Evolutionary conservation across 2,797 vertebrate species (phyloP).

Genomic region (Oceanodroma leucorhoa): DNA sequence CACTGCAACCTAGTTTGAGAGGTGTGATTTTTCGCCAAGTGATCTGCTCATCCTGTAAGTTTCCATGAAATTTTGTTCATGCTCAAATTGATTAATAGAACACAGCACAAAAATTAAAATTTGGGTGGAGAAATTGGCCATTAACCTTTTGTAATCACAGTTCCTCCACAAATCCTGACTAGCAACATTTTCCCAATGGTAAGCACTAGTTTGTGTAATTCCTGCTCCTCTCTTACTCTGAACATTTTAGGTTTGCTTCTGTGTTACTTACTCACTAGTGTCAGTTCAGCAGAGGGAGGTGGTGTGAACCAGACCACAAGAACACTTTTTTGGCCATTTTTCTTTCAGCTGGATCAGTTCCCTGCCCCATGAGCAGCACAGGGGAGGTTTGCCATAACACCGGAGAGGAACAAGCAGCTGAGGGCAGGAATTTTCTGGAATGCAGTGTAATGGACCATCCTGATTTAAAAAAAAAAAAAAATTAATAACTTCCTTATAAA

Average conservation of each 20-base stretch:
- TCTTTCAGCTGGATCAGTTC: not conserved
- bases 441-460: not conserved
- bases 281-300: not conserved
- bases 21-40: not conserved
- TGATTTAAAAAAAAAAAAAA: not conserved
- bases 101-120: not conserved
- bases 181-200: not conserved
- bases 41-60: not conserved
- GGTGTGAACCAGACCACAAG: not conserved
- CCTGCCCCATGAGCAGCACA: not conserved
- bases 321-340: not conserved
- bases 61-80: not conserved
- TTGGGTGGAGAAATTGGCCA: not conserved
- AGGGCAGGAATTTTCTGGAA: not conserved
- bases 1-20: not conserved
- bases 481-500: not conserved
- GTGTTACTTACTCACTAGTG: not conserved
- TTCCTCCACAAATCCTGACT: not conserved
- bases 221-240: not conserved
- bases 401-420: not conserved
- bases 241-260: not conserved
- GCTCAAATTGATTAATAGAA: not conserved
- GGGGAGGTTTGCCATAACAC: not conserved
- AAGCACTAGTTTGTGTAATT: rapidly evolving
- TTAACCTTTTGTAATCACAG: not conserved